These are phyloP conservation scores for Calliphora vicina DNA, from an alignment of 1,140 invertebrate genomes.

Conservation along the genomic window DNA sequence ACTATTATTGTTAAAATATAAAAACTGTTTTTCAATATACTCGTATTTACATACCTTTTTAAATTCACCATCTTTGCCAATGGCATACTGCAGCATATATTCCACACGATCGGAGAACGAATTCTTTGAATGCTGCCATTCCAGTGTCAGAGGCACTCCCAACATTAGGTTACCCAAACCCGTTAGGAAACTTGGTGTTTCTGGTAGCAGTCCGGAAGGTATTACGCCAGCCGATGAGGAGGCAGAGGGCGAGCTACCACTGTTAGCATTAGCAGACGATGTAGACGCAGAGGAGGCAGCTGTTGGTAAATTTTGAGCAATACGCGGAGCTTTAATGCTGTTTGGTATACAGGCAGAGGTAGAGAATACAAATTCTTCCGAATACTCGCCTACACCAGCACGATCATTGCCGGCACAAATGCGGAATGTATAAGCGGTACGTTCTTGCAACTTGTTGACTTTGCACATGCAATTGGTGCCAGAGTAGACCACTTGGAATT, in stretches of 20 bases:
- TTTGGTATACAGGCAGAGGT: slow-evolving; percentile 82
- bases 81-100: slow-evolving; percentile 56
- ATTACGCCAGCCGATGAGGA: slow-evolving; percentile 55
- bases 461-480: slow-evolving; percentile 79
- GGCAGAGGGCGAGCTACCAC: slow-evolving; percentile 33
- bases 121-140: slow-evolving; percentile 67
- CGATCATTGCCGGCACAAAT: slow-evolving; percentile 82
- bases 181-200: slow-evolving; percentile 56
- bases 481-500: slow-evolving; percentile 80
- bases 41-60: slow-evolving; percentile 38
- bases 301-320: slow-evolving; percentile 55
- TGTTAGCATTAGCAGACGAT: slow-evolving; percentile 37
- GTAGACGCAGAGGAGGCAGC: background rate
- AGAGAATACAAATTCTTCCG: slow-evolving; percentile 71
- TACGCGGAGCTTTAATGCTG: slow-evolving; percentile 73
- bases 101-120: slow-evolving; percentile 57
- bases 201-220: slow-evolving; percentile 41
- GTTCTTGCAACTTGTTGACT: slow-evolving; percentile 81
- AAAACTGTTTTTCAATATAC: too few relatives aligned
- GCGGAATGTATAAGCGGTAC: slow-evolving; percentile 80
- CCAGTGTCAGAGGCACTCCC: slow-evolving; percentile 63
- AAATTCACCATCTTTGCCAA: slow-evolving; percentile 42
- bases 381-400: slow-evolving; percentile 82
- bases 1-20: too few relatives aligned
- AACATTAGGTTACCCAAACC: slow-evolving; percentile 43